These are phyloP conservation scores for Gymnodraco acuticeps DNA, from an alignment of 2,797 vertebrate species.

Conservation along the genomic window DNA sequence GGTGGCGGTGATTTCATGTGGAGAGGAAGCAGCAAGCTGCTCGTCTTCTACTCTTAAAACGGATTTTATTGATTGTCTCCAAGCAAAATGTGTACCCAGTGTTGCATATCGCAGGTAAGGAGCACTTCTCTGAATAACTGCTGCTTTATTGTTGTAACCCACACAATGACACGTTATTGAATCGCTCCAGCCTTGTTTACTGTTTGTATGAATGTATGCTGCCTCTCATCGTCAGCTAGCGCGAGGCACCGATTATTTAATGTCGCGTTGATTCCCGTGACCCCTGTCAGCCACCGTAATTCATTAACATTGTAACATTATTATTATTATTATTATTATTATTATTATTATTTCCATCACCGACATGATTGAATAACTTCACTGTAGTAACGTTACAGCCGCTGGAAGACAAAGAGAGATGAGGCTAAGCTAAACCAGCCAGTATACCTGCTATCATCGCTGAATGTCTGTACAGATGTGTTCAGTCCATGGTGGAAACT, in stretches of 20 bases:
- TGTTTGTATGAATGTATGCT: not conserved
- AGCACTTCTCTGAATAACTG: constrained; percentile 20
- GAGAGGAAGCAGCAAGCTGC: constrained; percentile 32
- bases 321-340: accelerated
- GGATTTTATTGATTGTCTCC: constrained; percentile 29
- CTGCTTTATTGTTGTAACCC: constrained; percentile 1
- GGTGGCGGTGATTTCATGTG: constrained; percentile 30
- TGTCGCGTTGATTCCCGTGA: not conserved
- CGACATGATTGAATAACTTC: constrained; percentile 15
- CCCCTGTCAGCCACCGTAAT: not conserved
- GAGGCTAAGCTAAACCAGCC: constrained; percentile 25
- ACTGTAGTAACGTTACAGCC: constrained; percentile 3
- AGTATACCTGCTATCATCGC: not conserved
- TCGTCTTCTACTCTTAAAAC: constrained; percentile 8
- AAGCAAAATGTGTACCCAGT: constrained; percentile 79
- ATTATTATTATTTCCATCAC: accelerated
- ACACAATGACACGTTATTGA: not conserved
- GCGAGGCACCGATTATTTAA: not conserved
- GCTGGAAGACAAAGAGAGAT: constrained; percentile 56
- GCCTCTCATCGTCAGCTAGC: not conserved
- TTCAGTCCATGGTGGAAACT: not conserved
- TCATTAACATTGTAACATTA: not conserved
- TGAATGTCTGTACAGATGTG: constrained; percentile 16
- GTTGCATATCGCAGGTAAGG: constrained; percentile 86
- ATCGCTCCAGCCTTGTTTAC: constrained; percentile 24